Evolutionary conservation across 2,888 invertebrate genomes (phyloP).

Genomic region (Xanthia icteritia): DNA sequence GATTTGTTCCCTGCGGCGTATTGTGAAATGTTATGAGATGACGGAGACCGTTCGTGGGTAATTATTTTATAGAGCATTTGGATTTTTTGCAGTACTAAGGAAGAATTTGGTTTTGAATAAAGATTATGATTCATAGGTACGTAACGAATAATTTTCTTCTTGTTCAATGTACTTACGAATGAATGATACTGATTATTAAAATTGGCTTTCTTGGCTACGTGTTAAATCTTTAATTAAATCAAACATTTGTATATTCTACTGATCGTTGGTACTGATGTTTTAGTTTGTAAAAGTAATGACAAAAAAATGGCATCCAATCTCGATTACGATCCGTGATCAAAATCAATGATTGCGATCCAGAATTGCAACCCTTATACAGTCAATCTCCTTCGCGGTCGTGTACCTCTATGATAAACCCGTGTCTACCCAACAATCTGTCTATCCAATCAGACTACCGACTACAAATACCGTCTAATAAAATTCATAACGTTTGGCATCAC

Average conservation of each 20-base stretch:
- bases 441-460: background rate
- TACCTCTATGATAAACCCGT: background rate
- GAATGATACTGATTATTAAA: background rate
- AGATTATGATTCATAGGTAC: background rate
- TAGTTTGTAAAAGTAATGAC: background rate
- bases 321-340: background rate
- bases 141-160: background rate
- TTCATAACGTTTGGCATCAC: constrained; percentile 33
- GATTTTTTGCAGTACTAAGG: background rate
- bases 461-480: constrained; percentile 30
- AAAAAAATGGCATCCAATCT: background rate
- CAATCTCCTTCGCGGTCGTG: background rate
- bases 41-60: constrained; percentile 19
- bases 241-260: background rate
- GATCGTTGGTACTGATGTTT: background rate
- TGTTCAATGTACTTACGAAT: background rate
- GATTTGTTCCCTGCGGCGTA: constrained; percentile 49
- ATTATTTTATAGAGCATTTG: constrained; percentile 27
- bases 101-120: background rate
- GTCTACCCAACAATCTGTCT: background rate
- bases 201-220: background rate
- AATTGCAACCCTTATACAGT: background rate
- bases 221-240: background rate
- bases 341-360: background rate
- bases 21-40: constrained; percentile 55